These are phyloP conservation scores for Macrobrachium rosenbergii DNA, from an alignment of 1,140 invertebrate species.

Conservation along the genomic window DNA sequence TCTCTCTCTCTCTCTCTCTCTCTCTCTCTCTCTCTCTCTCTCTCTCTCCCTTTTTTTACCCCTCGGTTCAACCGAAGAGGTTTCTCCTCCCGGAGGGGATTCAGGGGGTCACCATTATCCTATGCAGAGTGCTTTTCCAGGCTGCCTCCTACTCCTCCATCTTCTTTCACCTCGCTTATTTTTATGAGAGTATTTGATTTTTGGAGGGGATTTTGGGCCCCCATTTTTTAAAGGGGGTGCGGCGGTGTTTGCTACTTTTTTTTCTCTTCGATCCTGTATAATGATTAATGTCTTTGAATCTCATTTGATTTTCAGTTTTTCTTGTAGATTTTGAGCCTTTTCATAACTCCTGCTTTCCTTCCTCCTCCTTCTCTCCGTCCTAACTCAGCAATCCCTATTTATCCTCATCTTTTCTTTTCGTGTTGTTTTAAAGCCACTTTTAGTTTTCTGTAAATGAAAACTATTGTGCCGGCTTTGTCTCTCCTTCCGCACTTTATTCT, in stretches of 20 bases:
- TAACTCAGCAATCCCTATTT: too few relatives aligned
- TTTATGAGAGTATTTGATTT: neutral
- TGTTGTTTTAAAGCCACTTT: neutral
- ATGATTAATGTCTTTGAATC: neutral
- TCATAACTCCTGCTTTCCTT: neutral
- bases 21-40: slow-evolving; percentile 25
- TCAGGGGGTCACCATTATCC: too few relatives aligned
- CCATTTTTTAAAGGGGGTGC: neutral
- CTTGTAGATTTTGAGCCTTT: neutral
- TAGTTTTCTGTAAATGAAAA: too few relatives aligned
- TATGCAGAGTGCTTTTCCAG: too few relatives aligned
- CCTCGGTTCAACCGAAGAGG: neutral
- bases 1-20: slow-evolving; percentile 22
- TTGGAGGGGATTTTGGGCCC: neutral
- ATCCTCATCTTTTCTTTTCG: too few relatives aligned
- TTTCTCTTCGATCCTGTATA: neutral
- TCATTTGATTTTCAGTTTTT: neutral
- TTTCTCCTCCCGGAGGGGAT: too few relatives aligned
- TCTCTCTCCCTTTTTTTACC: slow-evolving; percentile 3
- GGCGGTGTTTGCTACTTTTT: too few relatives aligned
- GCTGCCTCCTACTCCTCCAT: neutral
- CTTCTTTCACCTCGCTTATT: neutral
- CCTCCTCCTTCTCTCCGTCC: too few relatives aligned
- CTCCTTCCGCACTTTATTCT: too few relatives aligned
- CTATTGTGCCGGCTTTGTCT: too few relatives aligned